A percentile compares a stretch with the other conserved stretches of the same genome.
Evolutionary conservation across 1,140 invertebrate species (phyloP).

Genomic region (Cephus cinctus): DNA sequence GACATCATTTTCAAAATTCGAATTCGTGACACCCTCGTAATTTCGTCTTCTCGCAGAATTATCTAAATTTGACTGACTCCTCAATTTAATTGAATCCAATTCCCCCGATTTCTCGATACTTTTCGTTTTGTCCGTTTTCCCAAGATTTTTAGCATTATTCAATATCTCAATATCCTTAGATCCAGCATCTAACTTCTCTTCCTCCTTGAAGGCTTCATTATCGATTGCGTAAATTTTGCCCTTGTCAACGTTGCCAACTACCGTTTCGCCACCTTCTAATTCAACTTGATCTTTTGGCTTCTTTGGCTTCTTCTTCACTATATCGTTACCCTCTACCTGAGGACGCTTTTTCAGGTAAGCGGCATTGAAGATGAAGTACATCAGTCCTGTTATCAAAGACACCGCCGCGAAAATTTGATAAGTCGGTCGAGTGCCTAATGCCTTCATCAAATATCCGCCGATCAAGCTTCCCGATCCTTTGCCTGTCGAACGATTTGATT

Average conservation of each 20-base stretch:
- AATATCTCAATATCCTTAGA: slow-evolving; percentile 24
- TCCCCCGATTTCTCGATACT: slow-evolving; percentile 16
- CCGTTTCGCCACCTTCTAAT: slow-evolving; percentile 9
- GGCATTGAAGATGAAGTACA: slow-evolving; percentile 71
- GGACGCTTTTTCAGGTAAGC: slow-evolving; percentile 62
- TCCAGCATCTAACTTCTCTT: background rate
- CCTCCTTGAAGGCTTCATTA: slow-evolving; percentile 14
- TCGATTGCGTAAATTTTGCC: slow-evolving; percentile 9
- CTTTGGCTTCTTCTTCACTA: slow-evolving; percentile 56
- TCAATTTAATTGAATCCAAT: slow-evolving; percentile 24
- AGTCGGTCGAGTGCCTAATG: slow-evolving; percentile 69
- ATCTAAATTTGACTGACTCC: too few species aligned
- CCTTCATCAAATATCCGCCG: slow-evolving; percentile 76
- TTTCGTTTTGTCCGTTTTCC: slow-evolving; percentile 40
- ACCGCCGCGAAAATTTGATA: slow-evolving; percentile 70
- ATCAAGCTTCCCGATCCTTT: slow-evolving; percentile 75
- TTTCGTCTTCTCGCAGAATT: too few species aligned
- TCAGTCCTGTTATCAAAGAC: slow-evolving; percentile 63
- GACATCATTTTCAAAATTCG: slow-evolving; percentile 48
- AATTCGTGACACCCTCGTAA: slow-evolving; percentile 56
- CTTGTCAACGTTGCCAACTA: slow-evolving; percentile 3
- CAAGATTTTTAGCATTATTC: slow-evolving; percentile 39
- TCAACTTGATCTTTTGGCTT: slow-evolving; percentile 27
- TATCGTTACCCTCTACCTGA: slow-evolving; percentile 54
- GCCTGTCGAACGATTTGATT: slow-evolving; percentile 54